Evolutionary conservation across 2,797 vertebrate genomes (phyloP).

Genomic region (Halcyon leucocephala): DNA sequence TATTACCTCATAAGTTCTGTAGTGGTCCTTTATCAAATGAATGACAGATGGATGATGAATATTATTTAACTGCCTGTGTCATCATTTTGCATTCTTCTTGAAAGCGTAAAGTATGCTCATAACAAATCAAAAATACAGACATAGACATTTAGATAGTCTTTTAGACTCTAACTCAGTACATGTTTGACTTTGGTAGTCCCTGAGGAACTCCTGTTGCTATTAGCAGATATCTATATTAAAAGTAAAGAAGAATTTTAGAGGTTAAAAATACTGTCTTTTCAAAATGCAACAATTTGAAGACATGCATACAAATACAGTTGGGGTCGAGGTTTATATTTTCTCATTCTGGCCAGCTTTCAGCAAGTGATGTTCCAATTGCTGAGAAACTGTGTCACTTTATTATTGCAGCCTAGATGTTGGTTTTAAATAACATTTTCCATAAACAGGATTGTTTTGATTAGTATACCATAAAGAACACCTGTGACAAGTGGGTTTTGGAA

Average conservation of each 20-base stretch:
- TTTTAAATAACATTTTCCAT: conserved; percentile 62
- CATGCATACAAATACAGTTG: conserved; percentile 30
- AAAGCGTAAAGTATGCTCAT: conserved; percentile 38
- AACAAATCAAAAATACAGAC: conserved; percentile 62
- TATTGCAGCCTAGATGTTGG: conserved; percentile 35
- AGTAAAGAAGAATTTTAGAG: conserved; percentile 64
- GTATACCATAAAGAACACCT: conserved; percentile 30
- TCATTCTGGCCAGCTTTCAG: conserved; percentile 15
- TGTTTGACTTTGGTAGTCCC: conserved; percentile 54
- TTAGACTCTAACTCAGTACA: conserved; percentile 48
- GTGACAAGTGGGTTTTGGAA: conserved; percentile 7
- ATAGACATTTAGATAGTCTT: conserved; percentile 37
- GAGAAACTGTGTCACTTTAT: conserved; percentile 50
- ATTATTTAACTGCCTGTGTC: neutral
- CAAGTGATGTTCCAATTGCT: neutral
- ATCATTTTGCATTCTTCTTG: conserved; percentile 49
- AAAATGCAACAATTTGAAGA: conserved; percentile 44
- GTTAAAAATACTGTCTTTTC: conserved; percentile 55
- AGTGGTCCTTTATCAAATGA: conserved; percentile 7
- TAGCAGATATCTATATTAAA: conserved; percentile 56
- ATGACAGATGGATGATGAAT: neutral
- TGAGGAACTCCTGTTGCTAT: conserved; percentile 51
- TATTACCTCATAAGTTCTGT: neutral
- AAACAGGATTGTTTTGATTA: conserved; percentile 53
- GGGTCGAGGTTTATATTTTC: conserved; percentile 32